These are phyloP conservation scores for Palythoa heliodiscus DNA, from an alignment of 92 coral and sea anemone genomes.

Conservation along the genomic window DNA sequence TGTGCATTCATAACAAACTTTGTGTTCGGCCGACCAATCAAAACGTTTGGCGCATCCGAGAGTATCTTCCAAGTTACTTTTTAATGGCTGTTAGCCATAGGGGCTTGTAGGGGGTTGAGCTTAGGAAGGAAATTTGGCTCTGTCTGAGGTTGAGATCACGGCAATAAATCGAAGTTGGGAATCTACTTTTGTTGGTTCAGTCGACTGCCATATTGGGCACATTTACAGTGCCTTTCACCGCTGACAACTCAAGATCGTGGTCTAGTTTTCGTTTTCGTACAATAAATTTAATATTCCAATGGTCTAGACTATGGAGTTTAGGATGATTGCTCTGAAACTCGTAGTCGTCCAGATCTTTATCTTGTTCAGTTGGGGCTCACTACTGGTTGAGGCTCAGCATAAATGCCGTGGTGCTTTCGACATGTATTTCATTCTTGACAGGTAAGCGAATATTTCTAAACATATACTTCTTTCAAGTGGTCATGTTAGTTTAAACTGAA, in stretches of 20 bases:
- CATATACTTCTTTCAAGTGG: too few relatives aligned
- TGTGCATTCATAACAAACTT: background rate
- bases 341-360: slow-evolving; percentile 10
- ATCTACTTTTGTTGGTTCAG: background rate
- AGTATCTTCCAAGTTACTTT: background rate
- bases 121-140: slow-evolving; percentile 17
- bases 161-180: background rate
- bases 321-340: background rate
- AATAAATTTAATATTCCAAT: too few relatives aligned
- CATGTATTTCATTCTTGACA: slow-evolving; percentile 39
- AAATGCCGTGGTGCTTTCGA: slow-evolving; percentile 44
- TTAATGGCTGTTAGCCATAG: slow-evolving; percentile 31
- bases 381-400: slow-evolving; percentile 25
- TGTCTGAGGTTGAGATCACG: background rate
- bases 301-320: background rate
- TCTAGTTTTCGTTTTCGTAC: background rate
- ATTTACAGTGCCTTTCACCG: background rate
- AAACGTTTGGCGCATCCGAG: background rate
- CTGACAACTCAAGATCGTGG: background rate
- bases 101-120: slow-evolving; percentile 10
- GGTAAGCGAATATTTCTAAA: slow-evolving; percentile 14
- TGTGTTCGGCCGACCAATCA: background rate
- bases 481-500: background rate
- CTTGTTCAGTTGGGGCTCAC: background rate
- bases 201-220: background rate